Evolutionary conservation across 2,888 invertebrate genomes (phyloP), one percentile per base, ranked within the genome.

Genomic region (Rhynchonema sp.): DNA sequence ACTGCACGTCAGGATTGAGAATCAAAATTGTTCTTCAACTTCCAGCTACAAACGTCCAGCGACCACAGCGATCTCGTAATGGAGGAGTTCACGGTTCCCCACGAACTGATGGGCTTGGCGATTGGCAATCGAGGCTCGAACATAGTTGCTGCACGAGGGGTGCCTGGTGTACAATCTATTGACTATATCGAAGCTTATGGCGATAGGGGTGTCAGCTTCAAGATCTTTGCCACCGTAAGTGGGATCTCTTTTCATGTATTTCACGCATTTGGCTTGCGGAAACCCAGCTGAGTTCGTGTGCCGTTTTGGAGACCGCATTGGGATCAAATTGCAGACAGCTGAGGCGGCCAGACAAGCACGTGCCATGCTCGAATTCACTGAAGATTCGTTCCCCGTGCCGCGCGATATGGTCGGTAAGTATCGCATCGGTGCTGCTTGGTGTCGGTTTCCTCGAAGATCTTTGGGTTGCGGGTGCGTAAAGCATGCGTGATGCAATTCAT

Each of bases 61-160:
- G 38, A 17, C 38, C 9, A 6, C 38, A 38, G 38, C 38, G 38
- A 38, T 17, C 9, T 49, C n/a, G 20, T 49, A n/a, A 49, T 49
- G n/a, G 13, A 49, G n/a, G 20, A 49, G 80, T 96, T 96, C 79
- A 83, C 83, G 67, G 94, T 98, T 60, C 83, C 88, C 70, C 89
- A 88, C 74, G 91, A 92, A 76, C 81, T 98, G 69, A 96, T 98
- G 94, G 98, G 98, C 61, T 80, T 98, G 69, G 94, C 96, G 53
- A 98, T 98, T 75, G 96, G 96, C 67, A 87, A 91, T 66, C 92
- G 92, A 75, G 94, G 94, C 68, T 84, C 85, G 69, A 94, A 94
- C 79, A 96, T 94, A 68, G 90, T 91, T 77, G 86, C 85, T 74
- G 94, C 94, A 3, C 25, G 54, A 23, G 22, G 3, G 2, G 27